A percentile compares a stretch with the other conserved stretches of the same genome.
Evolutionary conservation across 2,888 invertebrate species (phyloP).

Genomic region (Sphecodes monilicornis): DNA sequence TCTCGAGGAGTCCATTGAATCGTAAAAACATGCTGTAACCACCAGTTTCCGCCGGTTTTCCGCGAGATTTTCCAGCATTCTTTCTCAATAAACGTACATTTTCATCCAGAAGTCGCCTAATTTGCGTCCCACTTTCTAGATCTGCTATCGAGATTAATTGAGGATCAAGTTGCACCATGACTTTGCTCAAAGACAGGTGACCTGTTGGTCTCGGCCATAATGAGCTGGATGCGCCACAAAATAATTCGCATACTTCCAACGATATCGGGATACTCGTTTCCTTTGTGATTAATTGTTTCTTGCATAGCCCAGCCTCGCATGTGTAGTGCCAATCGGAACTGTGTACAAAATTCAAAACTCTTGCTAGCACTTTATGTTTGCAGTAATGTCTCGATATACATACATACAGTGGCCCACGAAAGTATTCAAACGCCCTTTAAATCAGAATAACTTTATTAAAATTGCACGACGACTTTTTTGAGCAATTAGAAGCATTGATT

Average conservation of each 20-base stretch:
- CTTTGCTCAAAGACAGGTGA: conserved; percentile 85
- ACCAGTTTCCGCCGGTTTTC: conserved; percentile 32
- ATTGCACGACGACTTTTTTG: too few species aligned
- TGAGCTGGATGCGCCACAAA: conserved; percentile 87
- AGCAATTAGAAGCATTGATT: too few species aligned
- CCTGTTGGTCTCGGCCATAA: conserved; percentile 90
- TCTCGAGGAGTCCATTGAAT: conserved; percentile 47
- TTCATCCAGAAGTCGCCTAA: conserved; percentile 70
- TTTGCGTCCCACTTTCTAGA: conserved; percentile 74
- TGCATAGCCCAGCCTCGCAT: conserved; percentile 79
- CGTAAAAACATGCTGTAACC: conserved; percentile 72
- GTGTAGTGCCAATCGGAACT: conserved; percentile 82
- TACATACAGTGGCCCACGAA: too few species aligned
- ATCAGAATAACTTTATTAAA: too few species aligned
- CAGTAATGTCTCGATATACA: not conserved
- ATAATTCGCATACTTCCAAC: conserved; percentile 88
- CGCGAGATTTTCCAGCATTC: conserved; percentile 36
- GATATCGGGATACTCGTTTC: conserved; percentile 71
- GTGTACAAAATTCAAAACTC: conserved; percentile 19
- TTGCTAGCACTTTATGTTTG: not conserved
- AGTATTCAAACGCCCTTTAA: too few species aligned
- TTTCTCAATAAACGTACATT: conserved; percentile 72
- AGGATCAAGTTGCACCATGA: conserved; percentile 85
- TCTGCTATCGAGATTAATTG: conserved; percentile 84
- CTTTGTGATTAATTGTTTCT: conserved; percentile 74